A percentile compares a stretch with the other conserved stretches of the same genome.
Conservation (phyloP, 2,113 vertebrate genomes). For the Spheniscus mendiculus region DNA sequence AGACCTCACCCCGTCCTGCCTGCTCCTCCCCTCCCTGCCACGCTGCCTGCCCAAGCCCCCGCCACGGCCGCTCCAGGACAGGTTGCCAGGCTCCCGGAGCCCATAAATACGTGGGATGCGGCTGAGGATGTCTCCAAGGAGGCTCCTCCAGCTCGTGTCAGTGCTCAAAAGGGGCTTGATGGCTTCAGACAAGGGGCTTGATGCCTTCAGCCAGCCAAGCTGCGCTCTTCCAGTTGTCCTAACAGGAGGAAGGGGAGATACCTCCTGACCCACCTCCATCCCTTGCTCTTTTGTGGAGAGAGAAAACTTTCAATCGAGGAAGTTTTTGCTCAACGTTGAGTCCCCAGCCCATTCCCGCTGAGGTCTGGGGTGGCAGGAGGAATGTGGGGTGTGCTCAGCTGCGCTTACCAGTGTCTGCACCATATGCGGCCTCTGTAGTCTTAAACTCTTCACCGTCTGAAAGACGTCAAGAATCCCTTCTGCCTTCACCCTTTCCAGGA, state of each 20-base stretch:
- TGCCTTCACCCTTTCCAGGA: slow-evolving; percentile 96
- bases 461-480: slow-evolving; percentile 98
- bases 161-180: too few relatives aligned
- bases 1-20: not conserved
- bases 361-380: not conserved
- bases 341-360: not conserved
- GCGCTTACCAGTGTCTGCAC: slow-evolving; percentile 97
- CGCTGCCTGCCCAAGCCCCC: accelerated
- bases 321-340: not conserved
- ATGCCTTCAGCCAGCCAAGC: not conserved
- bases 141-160: not conserved
- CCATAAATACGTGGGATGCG: accelerated
- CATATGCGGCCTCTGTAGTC: slow-evolving; percentile 98
- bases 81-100: not conserved
- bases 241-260: not conserved
- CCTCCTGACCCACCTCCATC: not conserved
- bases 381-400: not conserved
- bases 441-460: slow-evolving; percentile 97
- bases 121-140: not conserved
- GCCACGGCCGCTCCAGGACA: not conserved
- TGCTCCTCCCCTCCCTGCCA: not conserved
- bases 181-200: too few relatives aligned
- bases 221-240: not conserved
- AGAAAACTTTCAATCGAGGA: not conserved
- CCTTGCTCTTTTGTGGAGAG: not conserved